Conservation (phyloP, 2,797 vertebrate genomes). For the Bovichtus diacanthus region DNA sequence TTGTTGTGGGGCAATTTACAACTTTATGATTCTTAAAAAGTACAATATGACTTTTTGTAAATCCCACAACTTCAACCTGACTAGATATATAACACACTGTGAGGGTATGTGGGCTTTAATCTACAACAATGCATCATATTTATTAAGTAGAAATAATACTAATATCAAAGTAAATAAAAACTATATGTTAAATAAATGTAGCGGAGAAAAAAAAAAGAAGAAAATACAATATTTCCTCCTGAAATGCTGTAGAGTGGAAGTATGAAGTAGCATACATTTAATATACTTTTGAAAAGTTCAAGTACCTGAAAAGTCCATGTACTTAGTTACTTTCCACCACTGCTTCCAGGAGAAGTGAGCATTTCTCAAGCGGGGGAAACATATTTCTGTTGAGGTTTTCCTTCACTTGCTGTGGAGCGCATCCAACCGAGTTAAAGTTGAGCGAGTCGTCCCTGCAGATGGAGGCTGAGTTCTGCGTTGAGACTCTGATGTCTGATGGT, state of each 20-base stretch:
- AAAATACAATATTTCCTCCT: background rate
- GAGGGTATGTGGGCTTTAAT: background rate
- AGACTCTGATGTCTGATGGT: slow-evolving; percentile 54
- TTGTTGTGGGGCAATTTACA: no score
- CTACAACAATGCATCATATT: background rate
- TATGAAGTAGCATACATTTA: background rate
- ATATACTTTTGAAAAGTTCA: background rate
- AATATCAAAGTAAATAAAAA: no score
- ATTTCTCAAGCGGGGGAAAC: slow-evolving; percentile 16
- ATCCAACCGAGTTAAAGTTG: background rate
- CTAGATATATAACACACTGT: no score
- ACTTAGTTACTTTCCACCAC: background rate
- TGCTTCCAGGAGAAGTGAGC: background rate
- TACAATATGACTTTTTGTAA: no score
- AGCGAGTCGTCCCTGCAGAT: slow-evolving; percentile 10
- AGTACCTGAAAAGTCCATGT: background rate
- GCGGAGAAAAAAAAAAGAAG: no score
- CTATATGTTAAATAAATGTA: background rate
- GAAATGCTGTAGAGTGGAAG: background rate
- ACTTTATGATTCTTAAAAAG: no score
- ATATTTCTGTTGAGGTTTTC: slow-evolving; percentile 12
- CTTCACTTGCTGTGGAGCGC: background rate
- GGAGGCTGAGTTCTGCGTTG: background rate
- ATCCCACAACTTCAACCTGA: no score
- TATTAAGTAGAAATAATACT: no score